A percentile compares a stretch with the other conserved stretches of the same genome.
Conservation (phyloP, 2,797 vertebrate species). For the Sebastes baramenuke region DNA sequence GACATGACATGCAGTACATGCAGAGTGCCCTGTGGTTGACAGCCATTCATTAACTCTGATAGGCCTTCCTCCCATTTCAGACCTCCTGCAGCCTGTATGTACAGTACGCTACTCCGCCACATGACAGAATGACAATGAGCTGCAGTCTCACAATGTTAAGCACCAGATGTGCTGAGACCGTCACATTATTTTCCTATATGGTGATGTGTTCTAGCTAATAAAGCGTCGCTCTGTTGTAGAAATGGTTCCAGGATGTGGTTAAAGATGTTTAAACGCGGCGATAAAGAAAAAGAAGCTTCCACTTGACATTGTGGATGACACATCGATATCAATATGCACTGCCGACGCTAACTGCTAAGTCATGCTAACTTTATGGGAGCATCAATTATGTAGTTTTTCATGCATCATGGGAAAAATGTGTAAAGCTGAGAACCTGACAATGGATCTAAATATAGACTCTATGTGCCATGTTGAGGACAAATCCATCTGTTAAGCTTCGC, state of each 20-base stretch:
- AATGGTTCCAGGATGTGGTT: slow-evolving; percentile 39
- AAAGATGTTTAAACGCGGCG: slow-evolving; percentile 29
- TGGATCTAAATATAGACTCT: background rate
- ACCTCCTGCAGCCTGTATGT: slow-evolving; percentile 65
- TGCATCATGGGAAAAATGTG: background rate
- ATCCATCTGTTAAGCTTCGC: slow-evolving; percentile 43
- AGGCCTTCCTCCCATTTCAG: slow-evolving; percentile 69
- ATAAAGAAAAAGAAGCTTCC: slow-evolving; percentile 23
- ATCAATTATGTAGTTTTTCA: slow-evolving; percentile 13
- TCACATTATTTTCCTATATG: slow-evolving; percentile 67
- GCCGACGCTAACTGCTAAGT: background rate
- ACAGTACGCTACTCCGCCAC: slow-evolving; percentile 42
- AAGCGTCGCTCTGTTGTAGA: slow-evolving; percentile 42
- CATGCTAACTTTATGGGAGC: background rate
- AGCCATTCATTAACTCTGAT: slow-evolving; percentile 79
- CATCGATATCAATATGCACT: slow-evolving; percentile 5
- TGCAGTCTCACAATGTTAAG: slow-evolving; percentile 72
- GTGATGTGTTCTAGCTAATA: slow-evolving; percentile 60
- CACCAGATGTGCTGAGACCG: slow-evolving; percentile 68
- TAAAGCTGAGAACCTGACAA: background rate
- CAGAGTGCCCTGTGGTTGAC: slow-evolving; percentile 67
- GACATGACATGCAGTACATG: slow-evolving; percentile 53
- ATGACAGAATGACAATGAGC: slow-evolving; percentile 74
- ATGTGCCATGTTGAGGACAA: background rate
- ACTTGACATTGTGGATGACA: slow-evolving; percentile 44